Evolutionary conservation across 2,888 invertebrate genomes (phyloP).

Genomic region (Macropis europaea): DNA sequence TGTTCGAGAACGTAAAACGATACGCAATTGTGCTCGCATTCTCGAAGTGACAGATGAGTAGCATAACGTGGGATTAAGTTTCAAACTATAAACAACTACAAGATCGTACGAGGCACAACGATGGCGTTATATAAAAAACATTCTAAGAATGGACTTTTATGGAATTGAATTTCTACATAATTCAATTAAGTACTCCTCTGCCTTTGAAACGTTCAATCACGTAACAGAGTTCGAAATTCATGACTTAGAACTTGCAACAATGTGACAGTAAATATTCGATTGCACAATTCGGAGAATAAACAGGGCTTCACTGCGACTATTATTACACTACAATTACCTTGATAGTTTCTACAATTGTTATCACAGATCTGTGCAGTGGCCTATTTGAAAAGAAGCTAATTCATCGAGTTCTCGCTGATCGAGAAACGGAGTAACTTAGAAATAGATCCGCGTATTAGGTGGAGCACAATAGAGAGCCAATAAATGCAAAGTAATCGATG

Average conservation of each 20-base stretch:
- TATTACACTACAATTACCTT: not conserved
- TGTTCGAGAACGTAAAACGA: conserved; percentile 9
- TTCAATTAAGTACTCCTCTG: too few relatives aligned
- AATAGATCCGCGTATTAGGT: conserved; percentile 12
- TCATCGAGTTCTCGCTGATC: conserved; percentile 11
- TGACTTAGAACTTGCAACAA: too few relatives aligned
- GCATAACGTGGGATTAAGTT: not conserved
- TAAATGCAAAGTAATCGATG: conserved; percentile 30
- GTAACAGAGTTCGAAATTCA: too few relatives aligned
- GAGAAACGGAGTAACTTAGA: conserved; percentile 24
- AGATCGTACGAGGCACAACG: conserved; percentile 2
- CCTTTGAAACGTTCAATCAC: too few relatives aligned
- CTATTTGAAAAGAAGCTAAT: conserved; percentile 12
- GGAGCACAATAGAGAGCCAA: conserved; percentile 26
- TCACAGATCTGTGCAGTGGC: conserved; percentile 19
- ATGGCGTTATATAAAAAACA: not conserved
- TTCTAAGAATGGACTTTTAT: not conserved
- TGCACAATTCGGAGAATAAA: conserved; percentile 14
- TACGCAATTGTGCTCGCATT: not conserved
- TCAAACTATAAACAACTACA: too few relatives aligned
- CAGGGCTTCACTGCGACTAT: too few relatives aligned
- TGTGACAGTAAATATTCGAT: too few relatives aligned
- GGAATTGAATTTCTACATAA: too few relatives aligned
- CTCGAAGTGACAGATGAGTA: not conserved
- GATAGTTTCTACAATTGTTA: conserved; percentile 16